Evolutionary conservation across 2,797 vertebrate genomes (phyloP), one percentile per base, ranked within the genome.

Genomic region (Fratercula arctica): DNA sequence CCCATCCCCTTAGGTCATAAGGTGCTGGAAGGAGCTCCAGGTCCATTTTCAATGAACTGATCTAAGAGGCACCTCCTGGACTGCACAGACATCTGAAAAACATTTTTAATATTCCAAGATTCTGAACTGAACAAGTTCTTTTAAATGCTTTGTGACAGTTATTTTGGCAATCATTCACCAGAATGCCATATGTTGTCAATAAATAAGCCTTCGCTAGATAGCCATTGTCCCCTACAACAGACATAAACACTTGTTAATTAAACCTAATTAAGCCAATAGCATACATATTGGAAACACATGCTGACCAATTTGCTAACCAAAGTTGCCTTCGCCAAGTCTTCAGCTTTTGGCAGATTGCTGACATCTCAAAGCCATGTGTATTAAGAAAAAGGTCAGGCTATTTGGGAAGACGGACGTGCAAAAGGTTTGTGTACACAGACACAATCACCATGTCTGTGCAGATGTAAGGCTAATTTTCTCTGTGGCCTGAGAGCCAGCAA

Each of bases 241-340:
- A 89, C 53, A 87, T 80, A 91, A 92, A 69, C 50, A 75, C 57
- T 89, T 74, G 60, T 85, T 94, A 93, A 89, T 95, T 92, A 89
- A 87, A 89, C 41, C 3, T 93, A 85, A 92, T 92, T 87, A 94
- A 84, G 54, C n/a, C 89, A 92, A 91, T 86, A 91, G 17, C 45
- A 53, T 83, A 63, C 29, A n/a, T 75, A 87, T 68, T 83, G 78
- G 69, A 96, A 96, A 77, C 75, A 92, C 78, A 80, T 92, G 82
- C 60, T 85, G 64, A 85, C 48, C 82, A 72, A 28, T 85, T 94
- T 91, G 53, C 41, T 92, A 80, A 84, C 72, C 74, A 78, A 85
- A 89, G 33, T 91, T 33, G 1, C 16, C 12, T 61, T 79, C 16
- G 35, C 74, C 74, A 92, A 94, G 53, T 68, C 72, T 78, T 85